Evolutionary conservation across 53 echinoderm and acorn worm genomes (phyloP), one percentile per base, ranked within the genome.

Genomic region (Patiria pectinifera): DNA sequence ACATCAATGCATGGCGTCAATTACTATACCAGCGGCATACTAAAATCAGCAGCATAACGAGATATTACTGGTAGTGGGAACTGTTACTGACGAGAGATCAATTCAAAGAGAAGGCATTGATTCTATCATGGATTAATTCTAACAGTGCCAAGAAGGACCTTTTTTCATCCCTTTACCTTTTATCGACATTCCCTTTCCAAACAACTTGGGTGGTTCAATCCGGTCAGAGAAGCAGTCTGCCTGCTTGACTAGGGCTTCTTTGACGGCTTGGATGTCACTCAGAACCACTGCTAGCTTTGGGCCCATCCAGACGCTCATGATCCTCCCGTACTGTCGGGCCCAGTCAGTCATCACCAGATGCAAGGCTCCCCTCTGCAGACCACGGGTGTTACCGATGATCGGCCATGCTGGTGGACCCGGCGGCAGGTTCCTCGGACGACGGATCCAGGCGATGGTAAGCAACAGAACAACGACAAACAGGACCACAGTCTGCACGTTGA

Each of bases 191-290:
- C 35, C 35, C 35, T 35, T 1, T 35, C 35, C 35, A 35, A 35
- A 35, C 35, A 35, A 35, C 35, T 35, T 35, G 35, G 35, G 14
- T 15, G 66, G 4, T 3, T 66, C 66, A 66, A 53, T 66, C 66
- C 66, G 66, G 10, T 66, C 66, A 16, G 66, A 66, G 89, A 94
- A 94, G 70, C 69, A 82, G 22, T 94, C 92, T 12, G 62, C 92
- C 60, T 94, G 87, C 35, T 83, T 86, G n/a, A 87, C 62, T 44
- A 94, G 84, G 6, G 94, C 94, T 22, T 92, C 92, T 22, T 92
- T 87, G 6, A 94, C 75, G 24, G 70, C 48, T 0, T 92, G 49
- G 4, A 92, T 58, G 26, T 92, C 92, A 62, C 72, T 83, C 59
- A 94, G 45, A 45, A 92, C 92, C n/a, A 94, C 46, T 10, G 86